These are phyloP conservation scores for Phymatocera aterrima DNA, from an alignment of 2,888 invertebrate species.

Conservation along the genomic window DNA sequence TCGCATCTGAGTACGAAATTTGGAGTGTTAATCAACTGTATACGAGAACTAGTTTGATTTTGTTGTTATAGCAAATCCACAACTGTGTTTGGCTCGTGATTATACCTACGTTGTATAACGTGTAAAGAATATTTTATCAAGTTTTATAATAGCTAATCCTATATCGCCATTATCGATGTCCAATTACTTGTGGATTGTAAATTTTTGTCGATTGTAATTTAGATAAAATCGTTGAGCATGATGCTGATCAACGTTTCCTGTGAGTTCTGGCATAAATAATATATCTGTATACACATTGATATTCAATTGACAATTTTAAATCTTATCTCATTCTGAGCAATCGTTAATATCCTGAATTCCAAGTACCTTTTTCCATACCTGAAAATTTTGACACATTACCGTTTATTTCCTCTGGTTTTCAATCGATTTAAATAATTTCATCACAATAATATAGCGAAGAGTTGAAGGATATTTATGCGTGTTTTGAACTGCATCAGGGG, in stretches of 20 bases:
- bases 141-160: constrained; percentile 12
- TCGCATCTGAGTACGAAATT: too few relatives aligned
- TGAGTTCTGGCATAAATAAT: constrained; percentile 47
- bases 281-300: constrained; percentile 42
- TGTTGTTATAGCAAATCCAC: not conserved
- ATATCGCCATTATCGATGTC: not conserved
- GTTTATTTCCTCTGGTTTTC: not conserved
- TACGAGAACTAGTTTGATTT: not conserved
- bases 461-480: constrained; percentile 9
- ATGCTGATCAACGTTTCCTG: constrained; percentile 38
- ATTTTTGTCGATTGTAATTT: constrained; percentile 2
- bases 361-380: not conserved
- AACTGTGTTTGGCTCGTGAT: not conserved
- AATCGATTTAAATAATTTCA: not conserved
- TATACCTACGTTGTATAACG: not conserved
- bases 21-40: too few relatives aligned
- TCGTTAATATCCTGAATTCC: not conserved
- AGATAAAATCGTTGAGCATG: constrained; percentile 25
- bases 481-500: too few relatives aligned
- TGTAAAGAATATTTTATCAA: constrained; percentile 20
- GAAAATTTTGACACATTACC: not conserved
- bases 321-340: not conserved
- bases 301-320: constrained; percentile 47
- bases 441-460: too few relatives aligned
- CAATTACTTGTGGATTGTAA: constrained; percentile 11